Percentiles rank a stretch among this genome's conserved stretches.
Conservation (phyloP, 2,888 invertebrate genomes). For the Bursaphelenchus okinawaensis region DNA sequence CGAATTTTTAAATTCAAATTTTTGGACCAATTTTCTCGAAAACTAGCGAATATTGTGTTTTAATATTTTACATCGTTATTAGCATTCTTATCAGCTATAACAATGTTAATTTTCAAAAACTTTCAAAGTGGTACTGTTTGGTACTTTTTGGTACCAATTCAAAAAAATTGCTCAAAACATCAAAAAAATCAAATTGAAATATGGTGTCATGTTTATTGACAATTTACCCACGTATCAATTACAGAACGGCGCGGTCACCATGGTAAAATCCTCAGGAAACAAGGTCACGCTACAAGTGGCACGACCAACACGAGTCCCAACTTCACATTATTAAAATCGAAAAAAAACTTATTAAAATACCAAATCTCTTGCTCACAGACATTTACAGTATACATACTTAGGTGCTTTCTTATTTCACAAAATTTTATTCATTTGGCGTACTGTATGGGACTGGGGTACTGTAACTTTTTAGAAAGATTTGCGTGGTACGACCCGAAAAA, state of each 20-base stretch:
- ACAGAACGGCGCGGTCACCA: constrained; percentile 56
- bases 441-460: neutral
- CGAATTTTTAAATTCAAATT: no score
- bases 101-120: no score
- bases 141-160: no score
- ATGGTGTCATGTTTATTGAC: no score
- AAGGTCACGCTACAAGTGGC: constrained; percentile 54
- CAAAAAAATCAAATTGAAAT: no score
- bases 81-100: no score
- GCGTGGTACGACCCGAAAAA: neutral
- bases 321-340: neutral
- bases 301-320: constrained; percentile 31
- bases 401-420: neutral
- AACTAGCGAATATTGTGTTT: no score
- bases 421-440: no score
- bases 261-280: constrained; percentile 52
- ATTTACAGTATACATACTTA: neutral
- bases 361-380: neutral
- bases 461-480: neutral
- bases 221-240: constrained; percentile 17
- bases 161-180: no score
- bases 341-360: neutral
- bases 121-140: no score
- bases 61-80: no score
- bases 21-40: no score